Evolutionary conservation across 2,113 vertebrate genomes (phyloP), one percentile per base, ranked within the genome.

Genomic region (Tapirus terrestris): DNA sequence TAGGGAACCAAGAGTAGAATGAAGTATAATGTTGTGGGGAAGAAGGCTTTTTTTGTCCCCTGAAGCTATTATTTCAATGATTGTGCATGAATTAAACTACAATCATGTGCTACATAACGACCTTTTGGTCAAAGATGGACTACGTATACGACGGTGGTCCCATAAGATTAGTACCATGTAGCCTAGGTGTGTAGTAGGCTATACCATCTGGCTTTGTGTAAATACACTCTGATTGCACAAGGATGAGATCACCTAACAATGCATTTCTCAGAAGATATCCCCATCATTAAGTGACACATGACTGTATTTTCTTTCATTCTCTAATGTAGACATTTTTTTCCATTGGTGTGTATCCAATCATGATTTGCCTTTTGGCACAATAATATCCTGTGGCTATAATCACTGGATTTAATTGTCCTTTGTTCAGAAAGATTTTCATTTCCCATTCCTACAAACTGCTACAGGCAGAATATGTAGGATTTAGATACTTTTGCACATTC

Each of bases 401-500:
- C 94, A 21, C n/a, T 89, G 60, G 73, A 67, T 90, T 88, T 96
- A 61, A 73, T 87, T 94, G 33, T 85, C 5, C 33, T 95, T 97
- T 98, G 88, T 94, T 95, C 25, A 86, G 39, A 82, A 96, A 23
- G 10, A 25, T 87, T 89, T 95, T 29, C 33, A 84, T 86, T 91
- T 91, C 21, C 70, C 31, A 82, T 84, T 94, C 31, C 77, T 51
- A 63, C 1, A 6, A 92, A 76, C 58, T 83, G 20, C 45, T 25
- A 43, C 5, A 63, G 73, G 45, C 5, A 86, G 33, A 89, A 51
- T 72, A 48, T 33, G 27, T 51, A 77, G 39, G 60, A 58, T 90
- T 83, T 89, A 91, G 56, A 79, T 75, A 73, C 56, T 5, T 88
- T 94, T 68, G 25, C 10, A 43, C 33, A 48, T 88, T 85, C 81